Evolutionary conservation across 2,888 invertebrate species (phyloP).

Genomic region (Torymus texanus): DNA sequence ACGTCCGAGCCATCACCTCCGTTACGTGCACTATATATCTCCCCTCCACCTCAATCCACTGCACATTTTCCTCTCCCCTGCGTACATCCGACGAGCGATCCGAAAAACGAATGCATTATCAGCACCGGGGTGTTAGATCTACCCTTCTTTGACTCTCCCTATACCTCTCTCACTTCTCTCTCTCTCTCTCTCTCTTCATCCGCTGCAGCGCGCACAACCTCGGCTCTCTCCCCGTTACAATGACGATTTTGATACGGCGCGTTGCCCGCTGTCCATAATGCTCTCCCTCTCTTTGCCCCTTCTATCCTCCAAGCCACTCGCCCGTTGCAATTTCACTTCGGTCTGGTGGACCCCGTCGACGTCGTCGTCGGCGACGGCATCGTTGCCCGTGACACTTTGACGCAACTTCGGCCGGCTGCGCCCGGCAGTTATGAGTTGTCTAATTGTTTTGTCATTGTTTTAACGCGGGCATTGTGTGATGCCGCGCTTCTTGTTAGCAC

Average conservation of each 20-base stretch:
- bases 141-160: too few species aligned
- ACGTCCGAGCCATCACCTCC: too few species aligned
- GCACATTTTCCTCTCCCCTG: too few species aligned
- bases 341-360: slow-evolving; percentile 68
- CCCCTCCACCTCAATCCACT: too few species aligned
- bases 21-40: too few species aligned
- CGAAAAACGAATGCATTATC: slow-evolving; percentile 48
- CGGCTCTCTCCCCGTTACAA: slow-evolving; percentile 19
- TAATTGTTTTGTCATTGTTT: slow-evolving; percentile 75
- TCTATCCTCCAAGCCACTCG: neutral
- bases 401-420: slow-evolving; percentile 67
- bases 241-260: slow-evolving; percentile 36
- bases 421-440: slow-evolving; percentile 74
- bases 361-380: slow-evolving; percentile 26
- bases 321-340: slow-evolving; percentile 70
- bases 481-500: slow-evolving; percentile 41
- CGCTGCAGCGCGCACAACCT: neutral
- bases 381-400: slow-evolving; percentile 74
- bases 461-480: slow-evolving; percentile 47
- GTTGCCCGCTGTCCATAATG: slow-evolving; percentile 35
- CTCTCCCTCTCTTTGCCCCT: slow-evolving; percentile 31
- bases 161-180: neutral
- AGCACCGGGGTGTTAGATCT: neutral
- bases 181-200: neutral
- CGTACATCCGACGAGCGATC: slow-evolving; percentile 6